Evolutionary conservation across 2,797 vertebrate species (phyloP), one percentile per base, ranked within the genome.

Genomic region (Acropternis orthonyx): DNA sequence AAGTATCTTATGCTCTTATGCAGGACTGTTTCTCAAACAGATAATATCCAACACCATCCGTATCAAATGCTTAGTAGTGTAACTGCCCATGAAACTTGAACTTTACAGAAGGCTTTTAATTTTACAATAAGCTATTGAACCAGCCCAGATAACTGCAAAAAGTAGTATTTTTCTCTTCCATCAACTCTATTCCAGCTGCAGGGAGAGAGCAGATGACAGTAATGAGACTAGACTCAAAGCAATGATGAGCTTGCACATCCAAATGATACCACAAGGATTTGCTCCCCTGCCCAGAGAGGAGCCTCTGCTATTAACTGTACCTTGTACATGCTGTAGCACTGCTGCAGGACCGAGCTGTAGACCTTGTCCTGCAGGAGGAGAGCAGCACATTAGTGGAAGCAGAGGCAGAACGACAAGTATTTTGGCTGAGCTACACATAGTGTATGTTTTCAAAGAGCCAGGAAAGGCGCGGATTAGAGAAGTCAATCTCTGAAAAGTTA

Each of bases 311-410:
- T n/a, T 16, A 61, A 30, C 48, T 98, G 97, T 96, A 99, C 99
- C 99, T 99, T 99, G 97, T 99, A 99, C 99, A 99, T 99, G 94
- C 98, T 99, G 97, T 99, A 99, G 98, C 99, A 99, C 88, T 99
- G 98, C 81, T 98, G 98, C 28, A 99, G 97, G 51, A 99, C 99
- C 4, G 99, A 99, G 21, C 99, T 99, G 56, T 99, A 99, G 34
- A 99, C 99, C 28, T 99, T 99, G 97, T 99, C 99, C 99, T 99
- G 75, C 17, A 97, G 86, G 80, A 97, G 92, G 9, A 89, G 65
- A 76, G 30, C 20, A 93, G 44, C 24, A 22, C 39, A 8, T 84
- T 44, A 92, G 41, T 9, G 61, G 21, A 36, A 67, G 32, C 41
- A 88, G n/a, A 78, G 54, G 32, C 21, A 91, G 43, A 43, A 73